Evolutionary conservation across 2,888 invertebrate genomes (phyloP).

Genomic region (Carpatolechia fugitivella): DNA sequence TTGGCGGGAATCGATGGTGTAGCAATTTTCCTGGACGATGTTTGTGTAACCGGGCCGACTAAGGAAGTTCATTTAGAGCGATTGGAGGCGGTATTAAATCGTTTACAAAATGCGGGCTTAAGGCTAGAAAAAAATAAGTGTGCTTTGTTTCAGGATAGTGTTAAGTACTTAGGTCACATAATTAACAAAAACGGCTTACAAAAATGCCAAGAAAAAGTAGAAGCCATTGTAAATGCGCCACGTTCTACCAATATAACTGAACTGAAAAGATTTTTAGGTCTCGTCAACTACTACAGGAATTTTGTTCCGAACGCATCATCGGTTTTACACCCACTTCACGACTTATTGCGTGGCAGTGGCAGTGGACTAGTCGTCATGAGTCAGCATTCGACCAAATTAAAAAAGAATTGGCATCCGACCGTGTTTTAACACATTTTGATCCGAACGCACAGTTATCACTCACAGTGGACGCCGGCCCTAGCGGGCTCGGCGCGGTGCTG

Average conservation of each 20-base stretch:
- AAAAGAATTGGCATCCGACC: slow-evolving; percentile 15
- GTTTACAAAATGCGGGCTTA: slow-evolving; percentile 9
- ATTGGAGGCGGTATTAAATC: slow-evolving; percentile 8
- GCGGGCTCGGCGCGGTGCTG: slow-evolving; percentile 26
- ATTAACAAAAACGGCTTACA: slow-evolving; percentile 8
- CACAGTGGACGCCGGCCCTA: slow-evolving; percentile 25
- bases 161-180: slow-evolving; percentile 8
- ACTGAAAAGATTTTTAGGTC: slow-evolving; percentile 11
- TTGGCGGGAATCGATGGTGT: slow-evolving; percentile 8
- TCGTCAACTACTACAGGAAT: slow-evolving; percentile 11
- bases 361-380: slow-evolving; percentile 17
- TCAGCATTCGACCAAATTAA: slow-evolving; percentile 11
- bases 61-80: slow-evolving; percentile 9
- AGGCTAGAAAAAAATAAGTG: slow-evolving; percentile 9
- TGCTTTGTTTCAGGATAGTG: slow-evolving; percentile 6
- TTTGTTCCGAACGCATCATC: slow-evolving; percentile 23
- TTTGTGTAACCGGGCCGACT: slow-evolving; percentile 11
- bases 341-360: slow-evolving; percentile 18
- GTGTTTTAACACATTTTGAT: slow-evolving; percentile 22
- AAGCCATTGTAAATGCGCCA: slow-evolving; percentile 4
- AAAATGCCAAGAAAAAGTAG: background rate
- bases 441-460: slow-evolving; percentile 16
- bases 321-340: slow-evolving; percentile 22
- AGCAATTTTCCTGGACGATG: slow-evolving; percentile 12
- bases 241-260: slow-evolving; percentile 6